Base-by-base conservation (phyloP, 2,113 vertebrate genomes). In the Nothocercus nigrocapillus region DNA sequence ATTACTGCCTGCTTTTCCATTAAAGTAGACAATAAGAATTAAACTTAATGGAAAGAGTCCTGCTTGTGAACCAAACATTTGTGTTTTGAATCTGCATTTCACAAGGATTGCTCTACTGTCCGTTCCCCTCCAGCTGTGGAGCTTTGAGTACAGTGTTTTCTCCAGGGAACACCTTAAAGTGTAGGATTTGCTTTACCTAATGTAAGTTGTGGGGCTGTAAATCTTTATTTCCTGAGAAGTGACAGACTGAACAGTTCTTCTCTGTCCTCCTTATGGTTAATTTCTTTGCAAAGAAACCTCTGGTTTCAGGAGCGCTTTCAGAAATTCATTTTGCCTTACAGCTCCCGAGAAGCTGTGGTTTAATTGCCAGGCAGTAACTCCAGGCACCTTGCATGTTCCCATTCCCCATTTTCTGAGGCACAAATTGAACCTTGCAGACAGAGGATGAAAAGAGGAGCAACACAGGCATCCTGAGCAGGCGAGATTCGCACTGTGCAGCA, bases 291-390 rank as follows among this genome's bases (percentile, higher is more conserved):
- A 38, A 73, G 40, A 83, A 59, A 45, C n/a, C 47, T 25, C 70
- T 42, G 44, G 11, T 25, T 94, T 84, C 51, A 92, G 82, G 69
- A 64, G 40, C 4, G 12, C 82, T 83, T 91, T 77, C 25, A 94
- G 81, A 94, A 90, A 89, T 53, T 85, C 12, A 91, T 83, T 90
- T 81, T 91, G 77, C 62, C 78, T 53, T 36, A 63, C 69, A 40
- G 82, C 72, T 78, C 72, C 82, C 44, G 67, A 69, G 25, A 88
- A 80, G 56, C 58, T 70, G 6, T 3, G 64, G 70, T 28, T 32
- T 61, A 72, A 94, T 51, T 93, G 53, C 76, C 80, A 91, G 67
- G 84, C 56, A 80, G 59, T 81, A 96, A 78, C 93, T 94, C 53
- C 90, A 89, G 74, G 45, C 72, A 64, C 54, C 84, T 77, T 51